Evolutionary conservation across 1,140 invertebrate genomes (phyloP).

Genomic region (Diachasma alloeum): DNA sequence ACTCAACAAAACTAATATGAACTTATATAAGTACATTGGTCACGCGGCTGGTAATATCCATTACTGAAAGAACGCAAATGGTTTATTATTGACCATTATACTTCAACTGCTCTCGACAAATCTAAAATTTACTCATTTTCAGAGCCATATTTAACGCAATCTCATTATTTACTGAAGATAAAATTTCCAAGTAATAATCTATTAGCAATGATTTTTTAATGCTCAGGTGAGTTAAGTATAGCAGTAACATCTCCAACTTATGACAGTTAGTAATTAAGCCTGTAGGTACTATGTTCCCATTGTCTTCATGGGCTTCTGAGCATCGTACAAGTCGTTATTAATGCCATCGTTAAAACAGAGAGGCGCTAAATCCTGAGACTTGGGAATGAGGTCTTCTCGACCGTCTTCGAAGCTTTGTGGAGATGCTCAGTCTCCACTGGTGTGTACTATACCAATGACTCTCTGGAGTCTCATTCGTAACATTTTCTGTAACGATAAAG

Average conservation of each 20-base stretch:
- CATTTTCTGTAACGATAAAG: constrained; percentile 13
- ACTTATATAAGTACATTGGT: neutral
- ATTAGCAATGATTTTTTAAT: constrained; percentile 36
- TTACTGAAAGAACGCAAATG: neutral
- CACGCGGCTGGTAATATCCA: neutral
- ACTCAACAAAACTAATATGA: neutral
- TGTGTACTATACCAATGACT: constrained; percentile 9
- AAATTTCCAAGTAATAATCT: constrained; percentile 29
- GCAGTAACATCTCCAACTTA: constrained; percentile 31
- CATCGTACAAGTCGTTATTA: constrained; percentile 38
- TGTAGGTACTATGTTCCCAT: constrained; percentile 15
- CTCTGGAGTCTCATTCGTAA: neutral
- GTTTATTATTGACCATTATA: neutral
- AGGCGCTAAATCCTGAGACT: constrained; percentile 36
- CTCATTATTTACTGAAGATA: neutral
- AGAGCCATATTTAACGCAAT: too few species aligned
- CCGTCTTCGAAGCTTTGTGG: constrained; percentile 20
- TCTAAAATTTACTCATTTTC: neutral
- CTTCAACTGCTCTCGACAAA: neutral
- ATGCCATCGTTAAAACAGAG: constrained; percentile 42
- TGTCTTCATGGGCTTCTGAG: neutral
- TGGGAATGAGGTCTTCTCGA: constrained; percentile 17
- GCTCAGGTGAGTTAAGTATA: constrained; percentile 40
- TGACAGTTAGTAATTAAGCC: constrained; percentile 47
- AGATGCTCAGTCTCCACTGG: neutral